Base-by-base conservation (phyloP, 2,797 vertebrate genomes). In the Bryconaethiops microstoma region DNA sequence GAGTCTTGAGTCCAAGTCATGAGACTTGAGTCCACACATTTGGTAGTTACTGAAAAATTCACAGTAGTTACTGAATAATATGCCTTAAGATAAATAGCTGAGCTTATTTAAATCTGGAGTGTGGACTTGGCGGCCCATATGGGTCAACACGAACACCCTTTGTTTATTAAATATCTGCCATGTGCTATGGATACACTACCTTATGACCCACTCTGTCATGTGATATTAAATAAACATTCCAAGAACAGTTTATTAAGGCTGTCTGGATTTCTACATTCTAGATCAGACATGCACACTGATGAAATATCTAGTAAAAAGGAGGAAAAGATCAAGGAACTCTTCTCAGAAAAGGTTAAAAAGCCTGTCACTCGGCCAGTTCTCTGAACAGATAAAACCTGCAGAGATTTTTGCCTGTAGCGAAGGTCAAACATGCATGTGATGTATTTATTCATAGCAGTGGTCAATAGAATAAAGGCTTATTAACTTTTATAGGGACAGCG, bases 381-480 rank as follows among this genome's bases (percentile, higher is more conserved):
- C 29, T 74, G 80, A 82, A 82, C 39, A 73, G 69, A 77, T 82
- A 65, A 72, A 77, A 81, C 60, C 40, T 25, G 25, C 69, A 35
- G 9, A 65, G 25, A 50, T 45, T 64, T 65, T 65, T 65, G 29
- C 29, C 48, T 67, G 63, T 39, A 67, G 63, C 63, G 54, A 54
- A 65, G 60, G 23, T 52, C 39, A 45, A 77, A 77, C 48, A 67
- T 21, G 42, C 52, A 40, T 74, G 62, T 64, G 75, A 55, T 82
- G 45, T 68, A 77, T 67, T 62, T 82, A 82, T 59, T 73, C 80
- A 73, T 82, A 77, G 59, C 77, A 72, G 52, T 73, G 23, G 50
- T 82, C 60, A 65, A 13, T 42, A 29, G 52, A 73, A 74, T 74
- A 68, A 72, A 67, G 52, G 68, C 35, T 59, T 77, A 67, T 82